A percentile compares a stretch with the other conserved stretches of the same genome.
Evolutionary conservation across 2,797 vertebrate species (phyloP).

Genomic region (Paratrypauchen microcephalus): DNA sequence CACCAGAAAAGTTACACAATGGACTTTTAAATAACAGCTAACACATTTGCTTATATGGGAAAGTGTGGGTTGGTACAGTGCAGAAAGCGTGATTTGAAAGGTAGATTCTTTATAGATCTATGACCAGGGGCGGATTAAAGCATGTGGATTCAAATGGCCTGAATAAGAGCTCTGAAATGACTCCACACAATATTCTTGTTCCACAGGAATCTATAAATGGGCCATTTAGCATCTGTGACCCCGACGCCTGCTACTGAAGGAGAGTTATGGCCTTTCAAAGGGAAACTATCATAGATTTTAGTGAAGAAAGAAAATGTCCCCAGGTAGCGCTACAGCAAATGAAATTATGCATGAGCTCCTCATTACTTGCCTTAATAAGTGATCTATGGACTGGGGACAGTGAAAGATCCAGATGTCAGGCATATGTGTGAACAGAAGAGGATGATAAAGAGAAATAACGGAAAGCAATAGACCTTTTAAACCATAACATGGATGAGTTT

Average conservation of each 20-base stretch:
- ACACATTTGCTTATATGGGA: conserved; percentile 5
- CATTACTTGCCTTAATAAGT: conserved; percentile 77
- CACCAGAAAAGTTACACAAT: too few species aligned
- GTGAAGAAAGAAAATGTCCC: conserved; percentile 82
- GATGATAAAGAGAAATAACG: conserved; percentile 31
- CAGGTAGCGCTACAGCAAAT: conserved; percentile 75
- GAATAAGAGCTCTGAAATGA: conserved; percentile 64
- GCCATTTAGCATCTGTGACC: conserved; percentile 81
- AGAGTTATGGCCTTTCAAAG: conserved; percentile 78
- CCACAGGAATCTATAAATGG: conserved; percentile 76
- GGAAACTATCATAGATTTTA: conserved; percentile 81
- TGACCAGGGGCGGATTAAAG: conserved; percentile 71
- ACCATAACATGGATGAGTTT: background rate
- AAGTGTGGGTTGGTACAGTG: conserved; percentile 22
- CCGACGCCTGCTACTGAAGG: conserved; percentile 69
- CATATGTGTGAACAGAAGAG: conserved; percentile 53
- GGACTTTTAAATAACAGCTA: conserved; percentile 38
- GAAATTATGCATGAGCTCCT: conserved; percentile 80
- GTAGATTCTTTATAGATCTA: conserved; percentile 58
- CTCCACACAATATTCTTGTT: conserved; percentile 71
- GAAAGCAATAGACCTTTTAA: conserved; percentile 7
- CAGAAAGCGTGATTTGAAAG: conserved; percentile 54
- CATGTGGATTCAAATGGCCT: conserved; percentile 70
- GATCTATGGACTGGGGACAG: conserved; percentile 72
- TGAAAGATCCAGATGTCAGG: conserved; percentile 66